phyloP scores from a whole-genome alignment of 2,113 vertebrate species.

The Stegostoma tigrinum region DNA sequence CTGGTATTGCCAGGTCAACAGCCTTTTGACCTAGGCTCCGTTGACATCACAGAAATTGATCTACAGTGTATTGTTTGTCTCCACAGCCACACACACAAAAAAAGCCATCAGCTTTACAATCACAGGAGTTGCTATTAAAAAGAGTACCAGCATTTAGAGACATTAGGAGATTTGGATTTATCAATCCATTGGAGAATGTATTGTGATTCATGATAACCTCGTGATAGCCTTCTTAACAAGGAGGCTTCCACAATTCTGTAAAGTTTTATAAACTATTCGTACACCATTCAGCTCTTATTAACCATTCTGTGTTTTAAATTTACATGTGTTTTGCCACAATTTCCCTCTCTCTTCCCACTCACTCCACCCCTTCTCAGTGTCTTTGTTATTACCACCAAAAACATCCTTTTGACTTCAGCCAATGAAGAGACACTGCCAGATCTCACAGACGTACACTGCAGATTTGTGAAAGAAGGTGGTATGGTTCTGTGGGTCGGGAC shows the following conservation, averaged over 20 bases:
- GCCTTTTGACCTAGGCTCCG: neutral
- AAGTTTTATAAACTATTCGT: neutral
- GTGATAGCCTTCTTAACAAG: neutral
- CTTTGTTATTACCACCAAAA: neutral
- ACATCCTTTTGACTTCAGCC: neutral
- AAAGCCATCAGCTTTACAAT: neutral
- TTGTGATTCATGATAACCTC: neutral
- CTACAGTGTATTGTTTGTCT: neutral
- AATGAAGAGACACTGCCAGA: neutral
- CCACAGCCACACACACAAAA: neutral
- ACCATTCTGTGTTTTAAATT: neutral
- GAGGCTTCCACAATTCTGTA: neutral
- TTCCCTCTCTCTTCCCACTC: too few relatives aligned
- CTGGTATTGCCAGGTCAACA: neutral
- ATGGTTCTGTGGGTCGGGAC: neutral
- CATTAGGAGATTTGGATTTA: neutral
- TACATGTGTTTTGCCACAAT: neutral
- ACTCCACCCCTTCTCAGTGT: neutral
- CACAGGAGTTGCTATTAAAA: neutral
- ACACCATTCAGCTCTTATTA: neutral
- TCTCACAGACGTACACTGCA: neutral
- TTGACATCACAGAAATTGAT: slow-evolving; percentile 3
- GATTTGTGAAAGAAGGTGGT: neutral
- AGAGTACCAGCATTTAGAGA: neutral
- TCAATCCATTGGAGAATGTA: neutral